Base-by-base conservation (phyloP, 2,797 vertebrate genomes). In the Platalea minor region DNA sequence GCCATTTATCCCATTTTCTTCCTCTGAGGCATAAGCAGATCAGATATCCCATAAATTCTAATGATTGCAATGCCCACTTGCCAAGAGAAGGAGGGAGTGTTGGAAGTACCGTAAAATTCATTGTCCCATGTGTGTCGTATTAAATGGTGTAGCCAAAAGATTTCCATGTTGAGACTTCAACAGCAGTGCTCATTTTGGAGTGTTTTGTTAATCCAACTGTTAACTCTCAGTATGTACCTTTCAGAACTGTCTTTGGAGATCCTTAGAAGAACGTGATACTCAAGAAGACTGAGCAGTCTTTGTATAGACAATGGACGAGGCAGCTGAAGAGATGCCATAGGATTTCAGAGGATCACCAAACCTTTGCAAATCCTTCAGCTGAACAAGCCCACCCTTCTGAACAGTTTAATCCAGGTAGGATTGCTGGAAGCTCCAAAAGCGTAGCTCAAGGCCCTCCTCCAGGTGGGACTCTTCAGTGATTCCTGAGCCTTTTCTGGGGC, bases 11-110 rank as follows among this genome's bases (percentile, higher is more conserved):
- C 37, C 10, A 1, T 87, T 78, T 81, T 60, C 77, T 87, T 88
- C 54, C 74, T 89, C 74, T 82, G 80, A 79, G 80, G 84, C 88
- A 73, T 57, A 85, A 73, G 77, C 77, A 87, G 51, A 89, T 94
- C 74, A 87, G 67, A 73, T 89, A 89, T 85, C 67, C 70, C 81
- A 63, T 93, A 79, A 94, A 87, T 89, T 87, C 70, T 74, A 89
- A 56, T 56, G 63, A 64, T 56, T 90, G 51, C 86, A 48, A 10
- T 81, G 77, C 88, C 85, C 70, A n/a, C 31, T 94, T 73, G 83
- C 85, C 83, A 88, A 85, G 83, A 90, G 61, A 29, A 93, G 86
- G 77, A 85, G 37, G 19, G 83, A 92, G n/a, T 23, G 29, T 75
- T 94, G 67, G 61, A 86, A 95, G 69, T 63, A 28, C 69, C 4